Base-by-base conservation (phyloP, 2,797 vertebrate genomes). In the Pitangus sulphuratus region DNA sequence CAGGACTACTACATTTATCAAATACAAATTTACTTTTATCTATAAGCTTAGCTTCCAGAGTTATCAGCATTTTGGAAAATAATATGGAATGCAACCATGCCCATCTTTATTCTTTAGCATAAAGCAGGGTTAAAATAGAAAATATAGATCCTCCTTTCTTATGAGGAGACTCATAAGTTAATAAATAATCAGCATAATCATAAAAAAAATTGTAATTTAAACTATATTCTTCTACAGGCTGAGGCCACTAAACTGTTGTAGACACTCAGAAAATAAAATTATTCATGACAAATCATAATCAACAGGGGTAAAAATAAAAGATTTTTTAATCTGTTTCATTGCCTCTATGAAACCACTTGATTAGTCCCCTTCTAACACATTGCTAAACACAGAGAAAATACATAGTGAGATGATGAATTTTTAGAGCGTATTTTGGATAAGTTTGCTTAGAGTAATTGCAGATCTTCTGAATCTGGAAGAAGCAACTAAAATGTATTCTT, bases 401-500 rank as follows among this genome's bases (percentile, higher is more conserved):
- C 21, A 16, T 18, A 42, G 39, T 7, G 25, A 93, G 47, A 56
- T 51, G 39, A 65, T 51, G 33, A 85, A 69, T 79, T 92, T 89
- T 90, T 84, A 54, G 87, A 74, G 22, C 4, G 1, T 88, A 19
- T 64, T 93, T 93, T 90, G 58, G 81, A 71, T 68, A 81, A 88
- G 45, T 70, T 84, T 75, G 24, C 61, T 68, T 64, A 48, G 62
- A 95, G 76, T 93, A 93, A 83, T 89, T 95, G 47, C 57, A 84
- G 50, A 71, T 81, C 79, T 77, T 74, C 57, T 62, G 31, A 37
- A 81, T 95, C 51, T 48, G 39, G 74, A 71, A 91, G 60, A 65
- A 25, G 42, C 60, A 95, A 56, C 81, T 89, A 76, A 80, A 80
- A 87, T 91, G 50, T 30, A 87, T 94, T 87, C 53, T 77, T 89